Percentiles rank a stretch among this genome's conserved stretches.
phyloP scores from a whole-genome alignment of 2,888 invertebrate species.

The Agonopterix subpropinquella region DNA sequence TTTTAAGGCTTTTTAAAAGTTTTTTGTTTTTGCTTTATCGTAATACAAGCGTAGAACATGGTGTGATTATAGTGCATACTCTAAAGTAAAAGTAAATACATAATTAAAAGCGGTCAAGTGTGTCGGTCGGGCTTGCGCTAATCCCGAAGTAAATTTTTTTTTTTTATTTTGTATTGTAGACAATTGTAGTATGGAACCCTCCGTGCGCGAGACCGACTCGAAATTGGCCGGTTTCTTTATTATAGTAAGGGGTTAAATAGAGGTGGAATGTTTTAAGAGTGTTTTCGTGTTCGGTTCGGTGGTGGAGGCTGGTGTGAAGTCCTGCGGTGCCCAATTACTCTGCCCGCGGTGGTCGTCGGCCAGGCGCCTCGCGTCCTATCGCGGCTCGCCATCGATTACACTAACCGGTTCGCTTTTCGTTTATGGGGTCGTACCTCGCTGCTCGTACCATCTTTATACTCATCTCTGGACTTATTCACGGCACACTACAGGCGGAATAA shows the following conservation, averaged over 20 bases:
- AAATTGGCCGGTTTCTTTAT: background rate
- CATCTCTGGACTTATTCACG: background rate
- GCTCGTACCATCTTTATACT: background rate
- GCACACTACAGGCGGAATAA: background rate
- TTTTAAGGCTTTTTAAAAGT: too few species aligned
- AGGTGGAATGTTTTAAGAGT: background rate
- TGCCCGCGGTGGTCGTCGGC: slow-evolving; percentile 62
- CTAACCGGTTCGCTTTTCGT: slow-evolving; percentile 65
- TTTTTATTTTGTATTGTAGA: too few species aligned
- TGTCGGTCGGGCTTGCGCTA: too few species aligned
- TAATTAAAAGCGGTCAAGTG: too few species aligned
- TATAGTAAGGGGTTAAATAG: background rate
- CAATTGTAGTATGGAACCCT: too few species aligned
- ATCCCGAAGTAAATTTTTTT: too few species aligned
- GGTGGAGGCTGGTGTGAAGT: slow-evolving; percentile 61
- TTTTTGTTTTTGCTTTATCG: too few species aligned
- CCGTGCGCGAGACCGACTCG: too few species aligned
- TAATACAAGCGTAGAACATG: too few species aligned
- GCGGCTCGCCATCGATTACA: slow-evolving; percentile 68
- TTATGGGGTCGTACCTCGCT: slow-evolving; percentile 21
- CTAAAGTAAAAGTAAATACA: too few species aligned
- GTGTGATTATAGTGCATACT: too few species aligned
- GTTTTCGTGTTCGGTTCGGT: background rate
- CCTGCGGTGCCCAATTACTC: slow-evolving; percentile 72
- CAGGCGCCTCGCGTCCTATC: slow-evolving; percentile 69